Base-by-base conservation (phyloP, 2,797 vertebrate species). In the Protonibea diacanthus region DNA sequence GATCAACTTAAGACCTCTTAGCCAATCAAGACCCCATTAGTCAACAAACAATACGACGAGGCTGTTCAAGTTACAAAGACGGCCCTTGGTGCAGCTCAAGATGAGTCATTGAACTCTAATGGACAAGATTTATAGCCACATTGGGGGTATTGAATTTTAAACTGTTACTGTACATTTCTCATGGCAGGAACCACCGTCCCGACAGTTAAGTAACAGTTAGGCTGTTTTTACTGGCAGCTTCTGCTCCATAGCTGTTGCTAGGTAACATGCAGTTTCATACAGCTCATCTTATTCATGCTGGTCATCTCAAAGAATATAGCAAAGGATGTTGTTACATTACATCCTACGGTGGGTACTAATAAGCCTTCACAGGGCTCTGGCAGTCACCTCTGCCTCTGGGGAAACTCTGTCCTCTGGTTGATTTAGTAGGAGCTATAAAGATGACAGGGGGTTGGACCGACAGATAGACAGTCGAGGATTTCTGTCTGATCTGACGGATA, bases 381-480 rank as follows among this genome's bases (percentile, higher is more conserved):
- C 52, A 72, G 20, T 20, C 62, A 15, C 27, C 8, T 58, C 18
- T 63, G 76, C 60, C 66, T 84, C 64, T 53, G 21, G 55, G 67
- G 70, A 80, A 83, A 81, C 66, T 56, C 2, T 0, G 60, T 11
- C 25, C 33, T 25, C 42, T 48, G 64, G 27, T 42, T 87, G 80
- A 89, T 87, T 91, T 80, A 85, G 29, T 60, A 27, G 72, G 48
- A 61, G 53, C 79, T 74, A 65, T 85, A 86, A 83, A 78, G 49
- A 69, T 71, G 91, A 90, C 80, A 76, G 74, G 49, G 57, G 62
- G 69, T 33, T 78, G 74, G 67, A 75, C 38, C 2, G 18, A 66
- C 71, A 56, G 55, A 78, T 5, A 83, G 64, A 79, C 23, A n/a
- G 76, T 71, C 3, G 17, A 74, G 87, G 76, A 86, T 89, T 89